Base-by-base conservation (phyloP, 1,140 invertebrate genomes). In the Pachypsylla venusta region DNA sequence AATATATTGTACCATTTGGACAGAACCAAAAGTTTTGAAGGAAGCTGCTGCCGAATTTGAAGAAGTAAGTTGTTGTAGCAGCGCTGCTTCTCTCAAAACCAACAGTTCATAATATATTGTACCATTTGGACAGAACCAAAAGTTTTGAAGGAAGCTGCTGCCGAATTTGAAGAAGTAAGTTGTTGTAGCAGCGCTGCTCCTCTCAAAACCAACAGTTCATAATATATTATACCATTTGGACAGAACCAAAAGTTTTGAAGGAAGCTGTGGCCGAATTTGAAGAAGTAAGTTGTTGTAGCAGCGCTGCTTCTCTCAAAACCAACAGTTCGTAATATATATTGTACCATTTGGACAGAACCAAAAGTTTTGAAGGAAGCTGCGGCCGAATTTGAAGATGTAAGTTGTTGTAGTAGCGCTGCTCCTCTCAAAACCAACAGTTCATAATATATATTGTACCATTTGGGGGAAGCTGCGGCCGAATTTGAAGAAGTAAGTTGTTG, bases 91-190 rank as follows among this genome's bases (percentile, higher is more conserved):
- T n/a, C n/a, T n/a, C n/a, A n/a, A n/a, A n/a, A n/a, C n/a, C n/a
- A n/a, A n/a, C n/a, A n/a, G n/a, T n/a, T n/a, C n/a, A n/a, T n/a
- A n/a, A n/a, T n/a, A n/a, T n/a, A n/a, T n/a, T n/a, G n/a, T n/a
- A n/a, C n/a, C n/a, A n/a, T 96, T 0, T 97, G 92, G 91, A 81
- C 88, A 0, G 93, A 98, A 70, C 81, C 83, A 67, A 86, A 87
- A 64, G 77, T 88, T 59, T 79, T 97, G 10, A n/a, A 94, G 27
- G 75, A 77, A 63, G 84, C 88, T 65, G 87, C 85, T 12, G 86
- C 80, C 73, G 92, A 96, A 71, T 96, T 96, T 76, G 81, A 78
- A 1, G 82, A 93, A 64, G 77, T 78, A 66, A 61, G 54, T 62
- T n/a, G n/a, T n/a, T n/a, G n/a, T n/a, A n/a, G n/a, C n/a, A n/a